phyloP scores from a whole-genome alignment of 1,140 invertebrate genomes.

The Apolygus lucorum region DNA sequence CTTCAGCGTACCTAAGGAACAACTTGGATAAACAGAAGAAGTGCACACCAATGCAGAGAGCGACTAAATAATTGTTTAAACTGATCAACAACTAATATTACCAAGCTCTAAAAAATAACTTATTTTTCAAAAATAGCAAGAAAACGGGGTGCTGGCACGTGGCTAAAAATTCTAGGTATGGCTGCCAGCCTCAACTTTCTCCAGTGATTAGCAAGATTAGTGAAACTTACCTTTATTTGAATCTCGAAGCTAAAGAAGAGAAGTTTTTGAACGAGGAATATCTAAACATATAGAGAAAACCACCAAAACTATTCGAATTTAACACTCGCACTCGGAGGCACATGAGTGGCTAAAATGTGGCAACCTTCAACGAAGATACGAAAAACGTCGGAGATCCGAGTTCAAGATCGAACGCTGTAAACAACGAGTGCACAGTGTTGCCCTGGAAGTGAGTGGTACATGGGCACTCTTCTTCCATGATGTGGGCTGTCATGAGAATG shows the following conservation, averaged over 20 bases:
- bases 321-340: not conserved
- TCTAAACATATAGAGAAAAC: not conserved
- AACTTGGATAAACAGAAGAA: too few species aligned
- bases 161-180: not conserved
- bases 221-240: constrained; percentile 1
- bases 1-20: too few species aligned
- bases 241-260: constrained; percentile 8
- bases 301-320: not conserved
- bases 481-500: too few species aligned
- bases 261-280: not conserved
- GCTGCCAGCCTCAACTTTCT: not conserved
- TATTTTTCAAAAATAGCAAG: not conserved
- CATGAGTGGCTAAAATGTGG: not conserved
- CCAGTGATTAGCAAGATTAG: not conserved
- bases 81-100: not conserved
- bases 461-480: too few species aligned
- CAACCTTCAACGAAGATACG: not conserved
- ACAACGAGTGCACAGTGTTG: too few species aligned
- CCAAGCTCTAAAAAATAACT: not conserved
- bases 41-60: too few species aligned
- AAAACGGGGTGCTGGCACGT: not conserved
- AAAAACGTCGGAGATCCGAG: not conserved
- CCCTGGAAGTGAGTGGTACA: too few species aligned
- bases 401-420: too few species aligned
- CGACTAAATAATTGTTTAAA: not conserved